Conservation (phyloP, 2,888 invertebrate genomes). For the Trissoscelio sp. region DNA sequence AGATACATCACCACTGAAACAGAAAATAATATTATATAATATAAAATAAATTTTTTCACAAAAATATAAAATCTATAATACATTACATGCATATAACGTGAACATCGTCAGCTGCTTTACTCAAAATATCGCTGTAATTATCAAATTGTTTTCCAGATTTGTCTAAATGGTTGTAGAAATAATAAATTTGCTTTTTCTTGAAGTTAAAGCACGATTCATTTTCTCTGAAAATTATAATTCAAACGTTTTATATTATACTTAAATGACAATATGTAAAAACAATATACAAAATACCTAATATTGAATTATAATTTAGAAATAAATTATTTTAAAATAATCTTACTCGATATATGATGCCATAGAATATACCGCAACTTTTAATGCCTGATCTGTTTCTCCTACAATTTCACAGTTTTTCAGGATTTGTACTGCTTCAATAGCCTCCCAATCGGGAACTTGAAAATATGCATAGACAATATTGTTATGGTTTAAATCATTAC, state of each 20-base stretch:
- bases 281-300: not conserved
- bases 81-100: constrained; percentile 19
- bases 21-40: not conserved
- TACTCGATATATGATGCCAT: not conserved
- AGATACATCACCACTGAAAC: not conserved
- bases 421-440: no score
- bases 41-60: no score
- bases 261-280: not conserved
- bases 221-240: constrained; percentile 8
- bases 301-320: not conserved
- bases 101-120: not conserved
- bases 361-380: no score
- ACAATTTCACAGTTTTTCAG: no score
- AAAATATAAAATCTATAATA: no score
- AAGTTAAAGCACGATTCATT: not conserved
- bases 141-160: not conserved
- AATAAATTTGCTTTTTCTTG: not conserved
- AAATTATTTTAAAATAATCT: not conserved
- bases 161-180: constrained; percentile 1
- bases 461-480: no score
- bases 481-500: no score
- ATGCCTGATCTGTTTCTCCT: no score
- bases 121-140: not conserved
- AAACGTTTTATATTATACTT: no score
- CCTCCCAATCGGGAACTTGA: no score